phyloP scores from a whole-genome alignment of 2,888 invertebrate species.

The Leptarthrus brevirostris region DNA sequence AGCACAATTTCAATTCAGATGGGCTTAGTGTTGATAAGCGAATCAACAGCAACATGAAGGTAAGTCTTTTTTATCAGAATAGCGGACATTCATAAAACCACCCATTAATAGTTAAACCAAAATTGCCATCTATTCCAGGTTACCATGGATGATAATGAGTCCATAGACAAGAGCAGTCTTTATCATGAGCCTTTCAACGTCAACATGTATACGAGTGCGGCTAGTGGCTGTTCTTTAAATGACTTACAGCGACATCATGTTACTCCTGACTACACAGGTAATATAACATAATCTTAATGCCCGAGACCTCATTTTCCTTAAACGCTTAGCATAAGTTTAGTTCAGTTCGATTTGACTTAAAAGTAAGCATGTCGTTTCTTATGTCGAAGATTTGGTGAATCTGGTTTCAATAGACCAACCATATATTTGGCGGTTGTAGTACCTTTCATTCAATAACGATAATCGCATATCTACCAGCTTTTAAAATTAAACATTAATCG shows the following conservation, averaged over 20 bases:
- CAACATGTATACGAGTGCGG: slow-evolving; percentile 68
- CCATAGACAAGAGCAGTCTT: slow-evolving; percentile 68
- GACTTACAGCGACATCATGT: slow-evolving; percentile 68
- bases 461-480: too few relatives aligned
- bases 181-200: slow-evolving; percentile 69
- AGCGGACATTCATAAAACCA: slow-evolving; percentile 8
- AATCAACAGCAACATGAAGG: slow-evolving; percentile 67
- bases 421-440: too few relatives aligned
- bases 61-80: slow-evolving; percentile 58
- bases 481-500: slow-evolving; percentile 16
- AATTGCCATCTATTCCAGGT: slow-evolving; percentile 61
- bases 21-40: slow-evolving; percentile 68
- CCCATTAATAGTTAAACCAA: slow-evolving; percentile 54
- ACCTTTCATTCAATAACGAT: too few relatives aligned
- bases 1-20: slow-evolving; percentile 67
- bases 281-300: too few relatives aligned
- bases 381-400: too few relatives aligned
- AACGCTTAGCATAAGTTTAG: too few relatives aligned
- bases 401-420: too few relatives aligned
- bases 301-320: too few relatives aligned
- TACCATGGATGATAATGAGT: slow-evolving; percentile 67
- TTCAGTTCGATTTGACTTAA: too few relatives aligned
- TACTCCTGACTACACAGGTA: slow-evolving; percentile 73
- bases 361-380: too few relatives aligned
- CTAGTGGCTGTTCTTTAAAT: slow-evolving; percentile 67